Evolutionary conservation across 2,888 invertebrate genomes (phyloP), one percentile per base, ranked within the genome.

Genomic region (Tachina fera): DNA sequence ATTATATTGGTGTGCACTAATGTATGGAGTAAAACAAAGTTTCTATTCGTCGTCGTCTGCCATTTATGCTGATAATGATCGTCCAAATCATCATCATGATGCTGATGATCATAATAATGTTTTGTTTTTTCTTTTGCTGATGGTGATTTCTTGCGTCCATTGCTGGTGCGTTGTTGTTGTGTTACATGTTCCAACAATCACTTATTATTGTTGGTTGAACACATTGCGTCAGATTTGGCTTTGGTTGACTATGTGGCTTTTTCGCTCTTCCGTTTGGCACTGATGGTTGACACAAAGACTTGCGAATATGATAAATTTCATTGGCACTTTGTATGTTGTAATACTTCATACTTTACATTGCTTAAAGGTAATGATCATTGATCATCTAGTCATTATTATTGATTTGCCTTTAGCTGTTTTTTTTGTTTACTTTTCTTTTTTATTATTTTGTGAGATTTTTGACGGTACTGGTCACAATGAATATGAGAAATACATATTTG

Each of bases 281-380:
- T 74, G 43, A 31, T 56, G 58, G 13, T 70, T 83, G 79, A 83
- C 83, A 86, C 75, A 86, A 76, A 71, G 65, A 71, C 58, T 83
- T 79, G 86, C 79, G 83, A 83, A 86, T 86, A 86, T 86, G 83
- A 86, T 86, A 79, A 86, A 86, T 86, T 86, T 86, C 86, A 86
- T 86, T 86, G 86, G 83, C 86, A 86, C 86, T 86, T 86, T 79
- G 86, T 83, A 68, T 86, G 79, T 83, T 86, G 82, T 86, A 83
- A 83, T 86, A 86, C 79, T 86, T 83, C 82, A 86, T 86, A 79
- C 67, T 79, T 83, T 86, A 79, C 82, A 83, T 86, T 86, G 86
- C 86, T 83, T 53, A 49, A 47, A 83, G 83, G 47, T 86, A 86
- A 86, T 86, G 82, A 86, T 79, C 83, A 86, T 86, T 83, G 83